Conservation (phyloP, 1,140 invertebrate genomes). For the Meloidogyne hapla region DNA sequence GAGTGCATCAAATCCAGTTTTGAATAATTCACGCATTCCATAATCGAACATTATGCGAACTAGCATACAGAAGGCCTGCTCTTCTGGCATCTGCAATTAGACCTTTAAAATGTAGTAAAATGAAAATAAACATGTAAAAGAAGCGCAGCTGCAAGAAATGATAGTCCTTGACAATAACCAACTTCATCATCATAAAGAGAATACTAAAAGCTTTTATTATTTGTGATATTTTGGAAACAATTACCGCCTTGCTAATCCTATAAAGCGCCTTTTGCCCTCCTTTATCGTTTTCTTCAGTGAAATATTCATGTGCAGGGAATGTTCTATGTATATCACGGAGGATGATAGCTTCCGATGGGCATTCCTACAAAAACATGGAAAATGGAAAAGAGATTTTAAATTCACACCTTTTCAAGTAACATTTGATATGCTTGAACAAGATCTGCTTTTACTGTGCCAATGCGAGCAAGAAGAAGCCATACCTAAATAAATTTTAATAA, state of each 20-base stretch:
- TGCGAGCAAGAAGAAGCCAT: conserved; percentile 88
- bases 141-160: conserved; percentile 90
- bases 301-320: conserved; percentile 96
- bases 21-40: conserved; percentile 86
- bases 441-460: conserved; percentile 74
- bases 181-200: conserved; percentile 94
- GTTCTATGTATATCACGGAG: conserved; percentile 88
- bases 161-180: conserved; percentile 96
- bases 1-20: conserved; percentile 90
- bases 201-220: conserved; percentile 68
- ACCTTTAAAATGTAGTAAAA: conserved; percentile 15
- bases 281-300: conserved; percentile 81
- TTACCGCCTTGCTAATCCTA: conserved; percentile 77
- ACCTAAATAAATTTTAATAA: conserved; percentile 64
- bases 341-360: conserved; percentile 42
- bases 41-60: conserved; percentile 97
- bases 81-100: conserved; percentile 88
- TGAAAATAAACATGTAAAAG: conserved; percentile 78
- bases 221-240: neutral
- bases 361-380: conserved; percentile 32
- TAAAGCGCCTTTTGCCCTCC: conserved; percentile 90
- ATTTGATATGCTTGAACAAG: conserved; percentile 62
- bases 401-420: conserved; percentile 48
- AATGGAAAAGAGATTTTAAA: neutral
- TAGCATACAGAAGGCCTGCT: conserved; percentile 94